Evolutionary conservation across 2,888 invertebrate species (phyloP), one percentile per base, ranked within the genome.

Genomic region (Sisyra nigra): DNA sequence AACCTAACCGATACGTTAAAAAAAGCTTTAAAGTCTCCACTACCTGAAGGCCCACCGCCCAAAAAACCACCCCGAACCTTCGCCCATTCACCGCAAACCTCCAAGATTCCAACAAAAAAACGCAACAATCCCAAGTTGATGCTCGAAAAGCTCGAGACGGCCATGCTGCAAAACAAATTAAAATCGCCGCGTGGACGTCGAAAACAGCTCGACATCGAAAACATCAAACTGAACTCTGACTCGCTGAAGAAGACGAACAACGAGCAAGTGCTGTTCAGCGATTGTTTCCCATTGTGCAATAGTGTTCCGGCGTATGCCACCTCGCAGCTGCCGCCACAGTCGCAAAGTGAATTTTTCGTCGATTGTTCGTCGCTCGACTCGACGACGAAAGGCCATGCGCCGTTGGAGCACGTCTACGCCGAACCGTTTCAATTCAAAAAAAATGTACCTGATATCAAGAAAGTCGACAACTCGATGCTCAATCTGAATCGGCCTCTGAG

Each of bases 61-160:
- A 75, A 76, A 52, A 83, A 84, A 55, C 83, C 84, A 2, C 84
- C 83, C 0, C 60, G 83, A 48, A 72, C 71, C 1, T 77, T 80
- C 51, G 62, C 63, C 31, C 63, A 68, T 50, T 53, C 53, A 35
- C 49, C 55, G 9, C 49, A 11, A 17, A 19, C 30, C 14, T 18
- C 18, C 14, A 24, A 36, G 3, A 40, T 41, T 35, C 4, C 49
- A 39, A 52, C 51, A 40, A 46, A 48, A 11, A 49, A 48, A 46
- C 13, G 17, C 17, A 18, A 13, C 7, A 74, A 74, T 50, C 67
- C 77, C 0, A 72, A 74, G 55, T 68, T 76, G 47, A 79, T 77
- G 73, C 57, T 79, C 0, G 71, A 72, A 49, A 78, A 76, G 51
- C 57, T 78, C 0, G 76, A 78, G 55, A 67, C 67, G 46, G 74